phyloP scores from a whole-genome alignment of 2,888 invertebrate genomes.

The Harmothoe impar region DNA sequence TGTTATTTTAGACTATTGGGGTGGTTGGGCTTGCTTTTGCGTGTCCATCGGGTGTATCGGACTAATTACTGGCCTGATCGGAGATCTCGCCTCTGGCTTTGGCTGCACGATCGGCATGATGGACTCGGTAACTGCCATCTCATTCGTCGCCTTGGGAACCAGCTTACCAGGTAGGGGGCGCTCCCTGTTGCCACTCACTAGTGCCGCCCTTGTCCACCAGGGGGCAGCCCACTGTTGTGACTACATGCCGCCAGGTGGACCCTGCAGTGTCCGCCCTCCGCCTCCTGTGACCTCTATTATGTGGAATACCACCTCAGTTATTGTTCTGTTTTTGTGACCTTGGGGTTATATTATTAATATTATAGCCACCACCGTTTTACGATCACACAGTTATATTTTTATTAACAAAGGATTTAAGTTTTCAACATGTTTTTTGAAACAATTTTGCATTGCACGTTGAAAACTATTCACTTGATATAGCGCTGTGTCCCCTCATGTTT shows the following conservation, averaged over 20 bases:
- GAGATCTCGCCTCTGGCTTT: constrained; percentile 97
- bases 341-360: constrained; percentile 11
- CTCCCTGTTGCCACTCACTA: not conserved
- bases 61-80: constrained; percentile 96
- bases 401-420: not conserved
- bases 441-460: constrained; percentile 1
- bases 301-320: constrained; percentile 6
- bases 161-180: constrained; percentile 90
- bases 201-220: not conserved
- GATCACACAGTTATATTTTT: too few relatives aligned
- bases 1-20: constrained; percentile 70
- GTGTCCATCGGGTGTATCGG: constrained; percentile 96
- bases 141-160: constrained; percentile 98
- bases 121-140: constrained; percentile 98
- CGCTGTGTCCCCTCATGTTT: not conserved
- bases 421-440: not conserved
- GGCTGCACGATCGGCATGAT: constrained; percentile 98
- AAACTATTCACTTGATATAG: not conserved
- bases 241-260: not conserved
- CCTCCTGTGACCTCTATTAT: not conserved
- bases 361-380: too few relatives aligned
- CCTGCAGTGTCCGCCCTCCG: constrained; percentile 13
- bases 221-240: not conserved
- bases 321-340: not conserved
- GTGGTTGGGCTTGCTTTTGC: constrained; percentile 96